These are phyloP conservation scores for Glaucopsyche alexis DNA, from an alignment of 2,888 invertebrate species.

Conservation along the genomic window DNA sequence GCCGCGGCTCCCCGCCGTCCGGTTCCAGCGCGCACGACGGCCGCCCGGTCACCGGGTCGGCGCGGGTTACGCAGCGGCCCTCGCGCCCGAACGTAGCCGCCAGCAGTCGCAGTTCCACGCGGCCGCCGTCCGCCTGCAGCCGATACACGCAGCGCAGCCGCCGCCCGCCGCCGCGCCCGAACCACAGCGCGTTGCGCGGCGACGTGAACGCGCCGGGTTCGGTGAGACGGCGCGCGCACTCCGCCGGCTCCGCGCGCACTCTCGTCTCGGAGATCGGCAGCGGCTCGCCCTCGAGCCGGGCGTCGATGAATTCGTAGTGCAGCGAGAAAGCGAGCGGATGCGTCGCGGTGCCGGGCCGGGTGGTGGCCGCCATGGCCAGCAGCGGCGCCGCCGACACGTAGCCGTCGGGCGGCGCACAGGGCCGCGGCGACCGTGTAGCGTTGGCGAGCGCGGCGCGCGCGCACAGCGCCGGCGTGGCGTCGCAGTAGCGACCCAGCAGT, in stretches of 20 bases:
- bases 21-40: constrained; percentile 60
- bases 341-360: constrained; percentile 86
- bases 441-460: constrained; percentile 89
- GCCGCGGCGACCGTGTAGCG: constrained; percentile 86
- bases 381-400: constrained; percentile 80
- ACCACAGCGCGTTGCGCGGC: constrained; percentile 90
- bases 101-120: constrained; percentile 83
- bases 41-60: constrained; percentile 86
- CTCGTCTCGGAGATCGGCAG: constrained; percentile 67
- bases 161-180: constrained; percentile 89
- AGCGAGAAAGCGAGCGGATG: constrained; percentile 86
- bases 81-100: constrained; percentile 85
- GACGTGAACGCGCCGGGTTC: constrained; percentile 83
- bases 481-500: constrained; percentile 86
- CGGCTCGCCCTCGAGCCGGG: constrained; percentile 85
- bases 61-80: constrained; percentile 83
- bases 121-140: constrained; percentile 84
- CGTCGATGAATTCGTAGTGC: constrained; percentile 92
- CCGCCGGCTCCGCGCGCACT: constrained; percentile 55
- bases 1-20: constrained; percentile 39
- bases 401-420: constrained; percentile 89
- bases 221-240: constrained; percentile 59
- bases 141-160: constrained; percentile 89
- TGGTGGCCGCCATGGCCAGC: constrained; percentile 68
- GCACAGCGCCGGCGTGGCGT: constrained; percentile 87